A percentile compares a stretch with the other conserved stretches of the same genome.
phyloP scores from a whole-genome alignment of 2,113 vertebrate species.

The Bolborhynchus lineola region DNA sequence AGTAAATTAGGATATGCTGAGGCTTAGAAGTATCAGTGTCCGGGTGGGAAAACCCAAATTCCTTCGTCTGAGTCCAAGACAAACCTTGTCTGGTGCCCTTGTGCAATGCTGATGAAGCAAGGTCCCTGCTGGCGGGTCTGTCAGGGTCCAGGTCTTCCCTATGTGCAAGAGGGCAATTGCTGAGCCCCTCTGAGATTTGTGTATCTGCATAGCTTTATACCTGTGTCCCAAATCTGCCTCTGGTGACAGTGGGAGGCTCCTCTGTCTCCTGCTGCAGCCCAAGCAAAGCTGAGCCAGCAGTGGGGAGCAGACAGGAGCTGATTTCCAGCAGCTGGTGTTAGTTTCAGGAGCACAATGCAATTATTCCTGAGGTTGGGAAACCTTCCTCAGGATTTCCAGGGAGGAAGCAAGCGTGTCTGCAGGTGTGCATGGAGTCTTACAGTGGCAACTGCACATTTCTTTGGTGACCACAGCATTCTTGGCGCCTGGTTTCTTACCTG shows the following conservation, averaged over 20 bases:
- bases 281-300: neutral
- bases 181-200: neutral
- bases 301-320: neutral
- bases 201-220: neutral
- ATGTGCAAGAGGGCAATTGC: neutral
- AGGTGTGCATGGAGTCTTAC: accelerated
- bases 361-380: neutral
- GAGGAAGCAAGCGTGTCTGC: neutral
- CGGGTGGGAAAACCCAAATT: neutral
- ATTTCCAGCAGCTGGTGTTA: neutral
- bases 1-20: accelerated
- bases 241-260: neutral
- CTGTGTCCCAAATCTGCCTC: neutral
- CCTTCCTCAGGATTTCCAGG: neutral
- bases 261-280: neutral
- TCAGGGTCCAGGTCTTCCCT: neutral
- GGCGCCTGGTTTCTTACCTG: neutral
- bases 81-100: neutral
- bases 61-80: neutral
- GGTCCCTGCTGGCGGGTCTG: neutral
- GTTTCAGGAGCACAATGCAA: neutral
- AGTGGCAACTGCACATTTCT: neutral
- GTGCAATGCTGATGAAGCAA: neutral
- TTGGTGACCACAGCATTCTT: neutral
- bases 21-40: neutral